These are phyloP conservation scores for Dysmachus trigonus DNA, from an alignment of 2,888 invertebrate species.

Conservation along the genomic window DNA sequence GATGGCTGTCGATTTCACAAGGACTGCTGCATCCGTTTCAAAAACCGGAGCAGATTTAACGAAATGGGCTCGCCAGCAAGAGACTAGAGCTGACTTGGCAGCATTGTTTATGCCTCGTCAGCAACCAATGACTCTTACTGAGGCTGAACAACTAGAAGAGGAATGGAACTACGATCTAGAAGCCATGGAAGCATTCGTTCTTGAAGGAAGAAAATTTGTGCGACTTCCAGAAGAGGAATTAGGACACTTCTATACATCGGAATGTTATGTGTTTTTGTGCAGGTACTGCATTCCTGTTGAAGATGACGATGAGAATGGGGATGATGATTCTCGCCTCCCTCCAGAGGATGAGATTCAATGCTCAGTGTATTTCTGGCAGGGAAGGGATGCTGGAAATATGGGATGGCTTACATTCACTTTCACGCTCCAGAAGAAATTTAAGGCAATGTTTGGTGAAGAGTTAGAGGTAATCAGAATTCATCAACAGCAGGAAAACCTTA, in stretches of 20 bases:
- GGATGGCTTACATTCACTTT: constrained; percentile 99
- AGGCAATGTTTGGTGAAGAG: constrained; percentile 86
- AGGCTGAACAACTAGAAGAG: constrained; percentile 87
- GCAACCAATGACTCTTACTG: constrained; percentile 82
- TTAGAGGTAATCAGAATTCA: constrained; percentile 95
- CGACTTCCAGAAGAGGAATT: constrained; percentile 93
- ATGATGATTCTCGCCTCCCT: constrained; percentile 57
- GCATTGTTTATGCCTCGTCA: constrained; percentile 96
- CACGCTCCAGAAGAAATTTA: constrained; percentile 91
- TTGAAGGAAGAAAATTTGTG: constrained; percentile 98
- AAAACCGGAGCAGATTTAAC: constrained; percentile 96
- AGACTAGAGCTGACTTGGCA: constrained; percentile 91
- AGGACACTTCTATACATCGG: constrained; percentile 88
- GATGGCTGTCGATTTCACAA: constrained; percentile 97
- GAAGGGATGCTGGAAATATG: constrained; percentile 96
- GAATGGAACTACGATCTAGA: constrained; percentile 99
- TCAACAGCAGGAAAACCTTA: constrained; percentile 98
- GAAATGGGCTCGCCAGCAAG: constrained; percentile 88
- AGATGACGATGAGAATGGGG: constrained; percentile 70
- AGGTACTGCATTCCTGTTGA: constrained; percentile 88
- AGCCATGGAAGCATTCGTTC: constrained; percentile 96
- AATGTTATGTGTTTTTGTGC: constrained; percentile 98
- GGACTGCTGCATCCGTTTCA: constrained; percentile 96
- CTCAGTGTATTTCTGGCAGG: constrained; percentile 99
- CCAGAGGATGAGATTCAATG: constrained; percentile 76